Evolutionary conservation across 2,113 vertebrate species (phyloP), one percentile per base, ranked within the genome.

Genomic region (Holacanthus passer): DNA sequence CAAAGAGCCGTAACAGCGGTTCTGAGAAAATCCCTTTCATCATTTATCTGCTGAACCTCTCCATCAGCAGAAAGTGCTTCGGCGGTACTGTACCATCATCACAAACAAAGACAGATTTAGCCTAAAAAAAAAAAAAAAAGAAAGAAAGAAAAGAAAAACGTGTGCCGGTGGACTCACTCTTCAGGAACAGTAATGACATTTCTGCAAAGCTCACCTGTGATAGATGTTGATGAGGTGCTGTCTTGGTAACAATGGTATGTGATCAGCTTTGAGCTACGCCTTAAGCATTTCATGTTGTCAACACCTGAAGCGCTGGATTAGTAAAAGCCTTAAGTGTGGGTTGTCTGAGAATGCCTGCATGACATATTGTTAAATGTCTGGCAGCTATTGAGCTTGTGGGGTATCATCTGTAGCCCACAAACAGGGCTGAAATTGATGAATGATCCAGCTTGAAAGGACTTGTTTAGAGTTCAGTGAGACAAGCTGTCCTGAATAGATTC

Each of bases 401-500:
- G 89, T 90, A 83, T 92, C 93, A 93, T 89, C 89, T 86, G 84
- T 66, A 86, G 84, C 89, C 84, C 89, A 76, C 91, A 87, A 94
- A 87, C 82, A 10, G 63, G 86, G 80, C 17, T 90, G 92, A 94
- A 94, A 94, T 89, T 96, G 95, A 96, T 94, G 87, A 93, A 96
- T 94, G 94, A 93, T 88, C 91, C 83, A 82, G 90, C 93, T 93
- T 91, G 74, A 92, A 94, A 93, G 89, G 90, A 93, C 91, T 89
- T 94, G 94, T 93, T 92, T 91, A 91, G 92, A 91, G 93, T 90
- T 94, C 89, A 88, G 90, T 69, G 88, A 94, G 94, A 93, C 87
- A 89, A 94, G 89, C 89, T 87, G 82, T 94, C 94, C 93, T 90
- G 81, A 90, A 95, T 94, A 95, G 94, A 95, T 94, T 92, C 86